Percentiles rank a stretch among this genome's conserved stretches.
Evolutionary conservation across 1,140 invertebrate genomes (phyloP).

Genomic region (Solenopsis fugax): DNA sequence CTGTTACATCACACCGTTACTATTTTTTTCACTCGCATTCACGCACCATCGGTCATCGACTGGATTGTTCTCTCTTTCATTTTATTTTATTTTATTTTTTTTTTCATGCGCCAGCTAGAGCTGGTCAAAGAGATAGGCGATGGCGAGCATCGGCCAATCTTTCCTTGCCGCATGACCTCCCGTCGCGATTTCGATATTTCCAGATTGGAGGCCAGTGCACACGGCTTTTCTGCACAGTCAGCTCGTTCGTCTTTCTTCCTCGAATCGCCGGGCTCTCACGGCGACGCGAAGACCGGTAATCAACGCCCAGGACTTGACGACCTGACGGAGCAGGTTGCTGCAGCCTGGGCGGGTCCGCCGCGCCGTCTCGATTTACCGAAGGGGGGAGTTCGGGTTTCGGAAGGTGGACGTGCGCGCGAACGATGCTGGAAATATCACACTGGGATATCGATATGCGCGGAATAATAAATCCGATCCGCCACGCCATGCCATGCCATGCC

Average conservation of each 20-base stretch:
- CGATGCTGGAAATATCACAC: slow-evolving; percentile 32
- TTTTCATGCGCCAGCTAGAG: neutral
- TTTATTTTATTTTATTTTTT: too few relatives aligned
- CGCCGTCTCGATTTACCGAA: slow-evolving; percentile 53
- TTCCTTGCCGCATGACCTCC: slow-evolving; percentile 44
- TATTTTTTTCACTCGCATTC: slow-evolving; percentile 20
- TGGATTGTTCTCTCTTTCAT: neutral
- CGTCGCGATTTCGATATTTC: slow-evolving; percentile 57
- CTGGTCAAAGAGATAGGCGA: slow-evolving; percentile 23
- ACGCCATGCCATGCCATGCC: neutral
- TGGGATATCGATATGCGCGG: slow-evolving; percentile 58
- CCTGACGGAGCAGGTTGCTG: slow-evolving; percentile 57
- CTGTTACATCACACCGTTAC: neutral
- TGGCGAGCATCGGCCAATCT: slow-evolving; percentile 8
- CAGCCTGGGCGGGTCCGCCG: slow-evolving; percentile 31
- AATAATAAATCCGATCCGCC: slow-evolving; percentile 55
- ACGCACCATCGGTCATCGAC: slow-evolving; percentile 20
- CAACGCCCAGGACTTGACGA: slow-evolving; percentile 37
- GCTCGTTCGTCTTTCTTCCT: slow-evolving; percentile 44
- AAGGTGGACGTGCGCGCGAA: slow-evolving; percentile 21
- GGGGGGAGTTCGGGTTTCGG: slow-evolving; percentile 43
- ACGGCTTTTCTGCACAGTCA: slow-evolving; percentile 47
- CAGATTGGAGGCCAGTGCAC: slow-evolving; percentile 40
- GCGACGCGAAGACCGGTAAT: slow-evolving; percentile 30
- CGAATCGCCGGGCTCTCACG: slow-evolving; percentile 2